Conservation (phyloP, 1,140 invertebrate genomes). For the Anastrepha obliqua region DNA sequence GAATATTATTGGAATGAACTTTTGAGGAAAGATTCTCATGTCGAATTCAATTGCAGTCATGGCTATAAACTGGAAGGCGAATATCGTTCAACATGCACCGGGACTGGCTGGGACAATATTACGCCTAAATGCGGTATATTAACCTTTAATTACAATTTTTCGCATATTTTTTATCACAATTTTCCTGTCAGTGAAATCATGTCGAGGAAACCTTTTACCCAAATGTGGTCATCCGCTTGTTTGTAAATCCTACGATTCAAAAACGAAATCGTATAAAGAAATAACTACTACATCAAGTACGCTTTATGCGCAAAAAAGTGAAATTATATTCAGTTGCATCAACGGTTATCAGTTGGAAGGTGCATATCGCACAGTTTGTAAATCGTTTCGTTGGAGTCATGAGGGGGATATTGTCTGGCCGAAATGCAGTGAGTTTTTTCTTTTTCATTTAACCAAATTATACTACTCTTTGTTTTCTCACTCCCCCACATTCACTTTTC, state of each 20-base stretch:
- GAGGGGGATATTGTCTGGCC: not conserved
- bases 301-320: not conserved
- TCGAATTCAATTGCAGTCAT: not conserved
- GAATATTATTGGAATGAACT: not conserved
- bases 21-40: not conserved
- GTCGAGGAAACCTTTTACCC: not conserved
- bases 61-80: not conserved
- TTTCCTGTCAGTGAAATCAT: not conserved
- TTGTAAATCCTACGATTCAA: not conserved
- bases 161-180: not conserved
- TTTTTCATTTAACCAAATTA: not conserved
- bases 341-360: not conserved
- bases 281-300: no score
- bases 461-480: not conserved
- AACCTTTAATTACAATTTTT: not conserved
- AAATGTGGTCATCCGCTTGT: not conserved
- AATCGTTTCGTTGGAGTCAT: not conserved
- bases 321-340: not conserved
- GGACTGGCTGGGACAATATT: not conserved
- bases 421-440: not conserved
- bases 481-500: not conserved
- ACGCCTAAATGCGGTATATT: not conserved
- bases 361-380: not conserved
- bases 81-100: not conserved
- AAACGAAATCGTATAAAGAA: no score